Evolutionary conservation across 2,797 vertebrate species (phyloP).

Genomic region (Melanotaenia maccullochi): DNA sequence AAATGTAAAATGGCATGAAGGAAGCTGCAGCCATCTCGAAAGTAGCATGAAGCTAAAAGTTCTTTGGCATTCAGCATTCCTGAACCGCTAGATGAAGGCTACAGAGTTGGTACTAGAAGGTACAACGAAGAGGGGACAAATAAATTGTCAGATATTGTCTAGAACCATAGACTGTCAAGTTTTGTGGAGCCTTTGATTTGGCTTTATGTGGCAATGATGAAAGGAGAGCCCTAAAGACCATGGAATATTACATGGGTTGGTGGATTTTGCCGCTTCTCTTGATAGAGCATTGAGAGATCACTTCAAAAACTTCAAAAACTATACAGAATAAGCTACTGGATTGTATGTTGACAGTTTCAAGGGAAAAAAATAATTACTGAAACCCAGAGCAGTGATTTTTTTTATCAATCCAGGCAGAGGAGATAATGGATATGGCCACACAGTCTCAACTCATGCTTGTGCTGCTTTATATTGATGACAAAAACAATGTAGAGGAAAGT

Average conservation of each 20-base stretch:
- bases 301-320: too few species aligned
- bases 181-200: neutral
- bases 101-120: neutral
- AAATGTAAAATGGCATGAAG: too few species aligned
- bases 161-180: slow-evolving; percentile 2
- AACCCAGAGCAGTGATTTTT: neutral
- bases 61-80: neutral
- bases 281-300: neutral
- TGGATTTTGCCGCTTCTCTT: neutral
- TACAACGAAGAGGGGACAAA: too few species aligned
- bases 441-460: neutral
- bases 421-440: neutral
- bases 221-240: neutral
- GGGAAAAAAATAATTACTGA: neutral
- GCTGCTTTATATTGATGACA: neutral
- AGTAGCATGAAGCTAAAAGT: too few species aligned
- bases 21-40: too few species aligned
- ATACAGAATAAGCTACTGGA: too few species aligned
- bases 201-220: neutral
- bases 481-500: neutral
- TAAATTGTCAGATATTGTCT: too few species aligned
- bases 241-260: neutral
- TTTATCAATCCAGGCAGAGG: neutral
- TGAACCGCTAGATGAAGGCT: neutral
- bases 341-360: neutral